phyloP scores from a whole-genome alignment of 2,113 vertebrate genomes.

The Ophthalmolycus amberensis region DNA sequence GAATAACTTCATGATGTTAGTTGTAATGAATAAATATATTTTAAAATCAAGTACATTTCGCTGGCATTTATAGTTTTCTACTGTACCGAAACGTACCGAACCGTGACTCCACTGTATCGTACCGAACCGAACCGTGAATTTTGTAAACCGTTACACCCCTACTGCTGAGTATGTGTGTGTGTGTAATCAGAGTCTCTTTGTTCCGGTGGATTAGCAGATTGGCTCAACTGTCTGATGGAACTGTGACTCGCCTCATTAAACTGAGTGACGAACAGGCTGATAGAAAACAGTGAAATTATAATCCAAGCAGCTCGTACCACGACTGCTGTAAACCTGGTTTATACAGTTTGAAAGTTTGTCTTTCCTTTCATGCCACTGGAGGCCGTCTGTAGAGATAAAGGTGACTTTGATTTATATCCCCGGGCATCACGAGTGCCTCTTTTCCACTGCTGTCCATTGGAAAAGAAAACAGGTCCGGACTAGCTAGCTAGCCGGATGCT shows the following conservation, averaged over 20 bases:
- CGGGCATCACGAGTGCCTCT: neutral
- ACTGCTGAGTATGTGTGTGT: neutral
- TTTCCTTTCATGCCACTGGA: neutral
- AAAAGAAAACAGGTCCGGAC: neutral
- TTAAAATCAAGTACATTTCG: too few relatives aligned
- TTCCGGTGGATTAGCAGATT: constrained; percentile 74
- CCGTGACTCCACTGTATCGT: too few relatives aligned
- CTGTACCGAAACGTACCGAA: too few relatives aligned
- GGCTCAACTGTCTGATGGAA: constrained; percentile 58
- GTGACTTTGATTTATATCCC: neutral
- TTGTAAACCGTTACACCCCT: too few relatives aligned
- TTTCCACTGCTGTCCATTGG: neutral
- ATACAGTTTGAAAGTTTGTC: neutral
- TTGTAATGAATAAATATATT: too few relatives aligned
- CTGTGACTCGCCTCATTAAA: constrained; percentile 62
- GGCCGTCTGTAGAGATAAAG: neutral
- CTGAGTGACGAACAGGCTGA: constrained; percentile 42
- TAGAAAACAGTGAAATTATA: constrained; percentile 42
- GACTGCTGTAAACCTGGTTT: neutral
- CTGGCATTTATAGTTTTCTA: too few relatives aligned
- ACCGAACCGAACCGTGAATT: too few relatives aligned
- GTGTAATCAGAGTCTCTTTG: constrained; percentile 57
- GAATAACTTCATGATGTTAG: too few relatives aligned
- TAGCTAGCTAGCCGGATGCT: neutral
- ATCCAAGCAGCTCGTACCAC: constrained; percentile 7